Evolutionary conservation across 2,888 invertebrate genomes (phyloP).

Genomic region (Eilema depressum): DNA sequence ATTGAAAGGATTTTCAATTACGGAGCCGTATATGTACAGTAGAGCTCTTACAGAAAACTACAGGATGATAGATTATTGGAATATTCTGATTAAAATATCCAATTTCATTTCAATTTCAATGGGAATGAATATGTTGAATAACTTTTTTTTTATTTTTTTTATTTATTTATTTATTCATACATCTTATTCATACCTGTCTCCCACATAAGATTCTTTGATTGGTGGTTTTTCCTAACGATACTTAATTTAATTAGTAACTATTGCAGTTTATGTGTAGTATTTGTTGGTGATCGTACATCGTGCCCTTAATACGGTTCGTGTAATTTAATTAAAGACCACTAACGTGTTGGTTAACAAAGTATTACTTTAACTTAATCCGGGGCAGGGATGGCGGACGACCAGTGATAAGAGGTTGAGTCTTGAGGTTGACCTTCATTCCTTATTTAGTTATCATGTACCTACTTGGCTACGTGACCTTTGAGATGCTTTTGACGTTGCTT

Average conservation of each 20-base stretch:
- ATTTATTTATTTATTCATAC: too few species aligned
- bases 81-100: too few species aligned
- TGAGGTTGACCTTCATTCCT: constrained; percentile 43
- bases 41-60: too few species aligned
- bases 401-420: constrained; percentile 38
- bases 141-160: too few species aligned
- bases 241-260: constrained; percentile 22
- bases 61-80: too few species aligned
- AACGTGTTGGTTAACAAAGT: constrained; percentile 23
- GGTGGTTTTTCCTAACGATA: not conserved
- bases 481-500: not conserved
- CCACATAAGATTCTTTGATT: too few species aligned
- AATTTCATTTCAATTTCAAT: too few species aligned
- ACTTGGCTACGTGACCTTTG: constrained; percentile 45
- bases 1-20: too few species aligned
- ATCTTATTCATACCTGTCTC: too few species aligned
- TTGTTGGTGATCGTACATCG: constrained; percentile 29
- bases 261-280: constrained; percentile 15
- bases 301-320: constrained; percentile 32
- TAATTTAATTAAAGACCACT: constrained; percentile 44
- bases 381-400: constrained; percentile 18
- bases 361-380: constrained; percentile 22
- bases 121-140: too few species aligned
- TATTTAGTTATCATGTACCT: constrained; percentile 44
- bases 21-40: too few species aligned